A percentile compares a stretch with the other conserved stretches of the same genome.
phyloP scores from a whole-genome alignment of 2,113 vertebrate genomes.

The Meriones unguiculatus region DNA sequence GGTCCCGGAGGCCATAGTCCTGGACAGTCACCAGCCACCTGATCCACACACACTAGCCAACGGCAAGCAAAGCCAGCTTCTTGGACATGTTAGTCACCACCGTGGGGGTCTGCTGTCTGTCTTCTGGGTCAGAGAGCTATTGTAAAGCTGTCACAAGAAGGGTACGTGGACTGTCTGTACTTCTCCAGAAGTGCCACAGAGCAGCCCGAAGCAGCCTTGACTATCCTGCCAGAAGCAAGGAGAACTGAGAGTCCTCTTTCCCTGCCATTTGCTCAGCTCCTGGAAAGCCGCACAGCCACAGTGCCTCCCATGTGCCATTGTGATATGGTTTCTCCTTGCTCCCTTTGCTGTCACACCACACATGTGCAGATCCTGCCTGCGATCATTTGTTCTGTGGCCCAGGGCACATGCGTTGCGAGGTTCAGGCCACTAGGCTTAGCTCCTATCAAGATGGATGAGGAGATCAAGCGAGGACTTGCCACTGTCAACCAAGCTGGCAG shows the following conservation, averaged over 20 bases:
- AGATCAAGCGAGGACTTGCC: slow-evolving; percentile 21
- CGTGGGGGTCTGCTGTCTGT: background rate
- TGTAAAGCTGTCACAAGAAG: background rate
- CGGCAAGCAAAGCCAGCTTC: background rate
- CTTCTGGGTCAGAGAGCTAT: background rate
- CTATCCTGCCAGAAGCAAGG: background rate
- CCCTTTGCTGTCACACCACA: background rate
- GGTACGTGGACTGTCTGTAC: background rate
- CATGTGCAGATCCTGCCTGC: background rate
- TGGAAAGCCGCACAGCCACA: background rate
- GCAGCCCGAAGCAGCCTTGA: background rate
- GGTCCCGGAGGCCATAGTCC: background rate
- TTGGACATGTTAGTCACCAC: background rate
- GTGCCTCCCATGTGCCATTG: background rate
- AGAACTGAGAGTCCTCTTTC: slow-evolving; percentile 16
- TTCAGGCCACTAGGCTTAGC: slow-evolving; percentile 16
- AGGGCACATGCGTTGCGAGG: background rate
- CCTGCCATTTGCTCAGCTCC: slow-evolving; percentile 1
- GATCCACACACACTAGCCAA: background rate
- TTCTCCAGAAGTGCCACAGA: slow-evolving; percentile 22
- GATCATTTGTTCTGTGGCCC: background rate
- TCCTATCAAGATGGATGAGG: background rate
- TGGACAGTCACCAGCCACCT: slow-evolving; percentile 26
- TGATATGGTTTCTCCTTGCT: background rate
- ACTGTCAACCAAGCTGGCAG: background rate